These are phyloP conservation scores for Microchirus variegatus DNA, from an alignment of 2,797 vertebrate genomes.

Conservation along the genomic window DNA sequence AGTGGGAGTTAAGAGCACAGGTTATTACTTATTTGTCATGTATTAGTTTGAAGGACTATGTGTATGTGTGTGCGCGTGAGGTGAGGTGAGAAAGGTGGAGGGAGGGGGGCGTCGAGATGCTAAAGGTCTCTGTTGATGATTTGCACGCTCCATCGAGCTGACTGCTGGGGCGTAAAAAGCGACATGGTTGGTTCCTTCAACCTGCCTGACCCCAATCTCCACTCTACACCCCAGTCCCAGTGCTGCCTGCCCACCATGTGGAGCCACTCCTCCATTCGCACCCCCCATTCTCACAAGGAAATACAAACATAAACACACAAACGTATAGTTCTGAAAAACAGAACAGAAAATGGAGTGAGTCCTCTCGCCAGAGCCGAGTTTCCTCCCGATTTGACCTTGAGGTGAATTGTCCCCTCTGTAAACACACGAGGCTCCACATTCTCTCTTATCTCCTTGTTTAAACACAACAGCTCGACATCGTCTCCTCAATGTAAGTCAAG, in stretches of 20 bases:
- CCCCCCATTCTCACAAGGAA: slow-evolving; percentile 29
- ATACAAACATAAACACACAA: slow-evolving; percentile 16
- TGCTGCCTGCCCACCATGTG: slow-evolving; percentile 62
- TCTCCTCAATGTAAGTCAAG: slow-evolving; percentile 10
- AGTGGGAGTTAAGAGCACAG: slow-evolving; percentile 40
- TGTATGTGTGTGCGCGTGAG: slow-evolving; percentile 18
- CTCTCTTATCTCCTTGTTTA: slow-evolving; percentile 38
- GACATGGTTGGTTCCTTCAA: slow-evolving; percentile 82
- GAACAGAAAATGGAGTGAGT: slow-evolving; percentile 47
- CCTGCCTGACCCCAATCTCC: slow-evolving; percentile 86
- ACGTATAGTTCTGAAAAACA: neutral
- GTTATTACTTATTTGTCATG: slow-evolving; percentile 80
- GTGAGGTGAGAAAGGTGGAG: slow-evolving; percentile 65
- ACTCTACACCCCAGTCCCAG: slow-evolving; percentile 75
- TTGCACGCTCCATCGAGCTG: slow-evolving; percentile 81
- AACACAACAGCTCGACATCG: slow-evolving; percentile 31
- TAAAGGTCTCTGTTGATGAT: slow-evolving; percentile 85
- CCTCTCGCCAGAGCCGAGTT: slow-evolving; percentile 42
- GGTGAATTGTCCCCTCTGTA: slow-evolving; percentile 35
- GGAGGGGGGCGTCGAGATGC: slow-evolving; percentile 58
- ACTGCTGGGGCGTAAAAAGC: slow-evolving; percentile 74
- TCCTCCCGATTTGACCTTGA: slow-evolving; percentile 64
- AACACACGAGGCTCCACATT: slow-evolving; percentile 18
- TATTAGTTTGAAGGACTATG: slow-evolving; percentile 59
- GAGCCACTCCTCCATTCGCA: slow-evolving; percentile 61